A percentile compares a stretch with the other conserved stretches of the same genome.
Conservation (phyloP, 2,797 vertebrate genomes). For the Momotus momota region DNA sequence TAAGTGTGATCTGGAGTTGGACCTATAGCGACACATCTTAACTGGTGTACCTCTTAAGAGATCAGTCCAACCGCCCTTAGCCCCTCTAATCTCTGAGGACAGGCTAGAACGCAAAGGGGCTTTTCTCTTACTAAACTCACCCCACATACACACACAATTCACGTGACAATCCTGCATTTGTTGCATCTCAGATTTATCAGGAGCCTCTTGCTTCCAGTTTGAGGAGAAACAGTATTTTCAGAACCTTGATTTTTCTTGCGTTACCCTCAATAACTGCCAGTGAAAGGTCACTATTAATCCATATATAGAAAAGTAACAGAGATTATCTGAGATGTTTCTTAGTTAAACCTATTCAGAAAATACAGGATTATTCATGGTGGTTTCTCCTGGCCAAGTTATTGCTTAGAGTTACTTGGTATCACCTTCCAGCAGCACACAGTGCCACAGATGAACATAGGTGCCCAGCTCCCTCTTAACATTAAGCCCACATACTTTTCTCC, state of each 20-base stretch:
- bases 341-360: not conserved
- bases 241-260: not conserved
- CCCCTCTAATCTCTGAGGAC: too few species aligned
- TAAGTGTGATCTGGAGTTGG: too few species aligned
- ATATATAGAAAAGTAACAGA: not conserved
- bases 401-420: not conserved
- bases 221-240: not conserved
- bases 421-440: not conserved
- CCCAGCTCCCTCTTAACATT: not conserved
- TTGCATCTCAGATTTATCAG: not conserved
- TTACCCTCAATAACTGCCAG: not conserved
- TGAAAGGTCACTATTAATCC: not conserved
- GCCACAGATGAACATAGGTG: not conserved
- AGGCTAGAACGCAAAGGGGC: too few species aligned
- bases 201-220: not conserved
- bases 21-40: too few species aligned
- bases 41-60: too few species aligned
- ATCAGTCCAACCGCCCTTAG: too few species aligned
- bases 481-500: not conserved
- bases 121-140: too few species aligned
- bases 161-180: not conserved
- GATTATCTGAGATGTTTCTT: not conserved
- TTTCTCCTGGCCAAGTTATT: not conserved
- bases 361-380: not conserved
- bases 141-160: too few species aligned